Base-by-base conservation (phyloP, 1,140 invertebrate genomes). In the Cepaea nemoralis region DNA sequence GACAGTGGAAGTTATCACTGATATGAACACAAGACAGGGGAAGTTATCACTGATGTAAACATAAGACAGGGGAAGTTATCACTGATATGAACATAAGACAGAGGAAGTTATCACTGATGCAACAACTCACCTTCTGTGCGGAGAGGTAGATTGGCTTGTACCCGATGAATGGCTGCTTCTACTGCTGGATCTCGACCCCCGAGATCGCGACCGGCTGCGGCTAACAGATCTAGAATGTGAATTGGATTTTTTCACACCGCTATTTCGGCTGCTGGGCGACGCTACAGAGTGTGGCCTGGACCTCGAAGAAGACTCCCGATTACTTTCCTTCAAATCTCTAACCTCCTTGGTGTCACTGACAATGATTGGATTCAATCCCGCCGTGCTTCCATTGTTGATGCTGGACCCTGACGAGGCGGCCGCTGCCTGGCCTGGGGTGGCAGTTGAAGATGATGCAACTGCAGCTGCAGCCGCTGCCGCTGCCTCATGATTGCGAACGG, bases 121-220 rank as follows among this genome's bases (percentile, higher is more conserved):
- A n/a, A n/a, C 42, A 10, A 50, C 83, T 82, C 87, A 92, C 91
- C 91, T 92, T 81, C 86, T 87, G 66, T 92, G 92, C 83, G 93
- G 90, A 88, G 88, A 93, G 83, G 85, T 92, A 91, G 91, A 94
- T 42, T 92, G 83, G 81, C 85, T 85, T 42, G 83, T 86, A 40
- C 85, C 83, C 10, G 89, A 88, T 24, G 89, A 90, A 37, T 86
- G 83, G 70, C 86, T 89, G 12, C 87, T 84, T 75, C 89, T 88
- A 66, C 89, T 90, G 42, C 86, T 87, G 27, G 89, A 89, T 67
- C 84, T 80, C 45, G 88, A 87, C 50, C 85, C 82, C 31, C 85
- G 84, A 42, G 87, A 87, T 67, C 85, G 73, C 16, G 86, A 87
- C 37, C 85, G 83, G 67, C 87, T 89, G 22, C 80, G 83, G 76